Conservation (phyloP, 1,140 invertebrate species). For the Lasioglossum albipes region DNA sequence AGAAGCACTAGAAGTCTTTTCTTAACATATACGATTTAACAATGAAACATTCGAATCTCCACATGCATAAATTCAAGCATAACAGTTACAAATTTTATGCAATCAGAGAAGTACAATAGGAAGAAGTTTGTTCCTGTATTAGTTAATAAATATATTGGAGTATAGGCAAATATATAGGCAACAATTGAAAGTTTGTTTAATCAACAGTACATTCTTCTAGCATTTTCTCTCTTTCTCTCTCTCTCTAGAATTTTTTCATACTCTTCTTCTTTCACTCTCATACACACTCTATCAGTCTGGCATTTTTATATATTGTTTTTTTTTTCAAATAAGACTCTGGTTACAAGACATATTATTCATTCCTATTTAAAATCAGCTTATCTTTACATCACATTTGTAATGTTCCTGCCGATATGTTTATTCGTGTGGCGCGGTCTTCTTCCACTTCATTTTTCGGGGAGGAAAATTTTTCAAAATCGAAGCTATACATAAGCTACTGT, state of each 20-base stretch:
- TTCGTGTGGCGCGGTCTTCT: constrained; percentile 58
- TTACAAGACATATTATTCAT: constrained; percentile 53
- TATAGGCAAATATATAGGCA: constrained; percentile 43
- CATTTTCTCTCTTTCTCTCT: constrained; percentile 26
- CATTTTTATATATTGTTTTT: constrained; percentile 23
- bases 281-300: constrained; percentile 47
- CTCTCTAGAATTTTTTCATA: constrained; percentile 10
- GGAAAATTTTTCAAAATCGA: constrained; percentile 36
- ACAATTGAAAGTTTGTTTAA: constrained; percentile 33
- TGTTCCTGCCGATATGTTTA: constrained; percentile 65
- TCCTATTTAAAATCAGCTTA: constrained; percentile 63
- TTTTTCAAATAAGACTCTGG: constrained; percentile 38
- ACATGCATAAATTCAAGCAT: constrained; percentile 43
- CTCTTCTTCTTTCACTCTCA: constrained; percentile 34
- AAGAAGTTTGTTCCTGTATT: constrained; percentile 43
- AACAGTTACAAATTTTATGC: constrained; percentile 50
- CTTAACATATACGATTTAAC: constrained; percentile 18
- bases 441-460: neutral
- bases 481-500: constrained; percentile 52
- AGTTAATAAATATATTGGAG: constrained; percentile 39
- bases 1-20: neutral
- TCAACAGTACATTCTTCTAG: constrained; percentile 7
- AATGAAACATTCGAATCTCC: constrained; percentile 13
- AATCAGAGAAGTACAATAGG: constrained; percentile 54
- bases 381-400: constrained; percentile 65